Base-by-base conservation (phyloP, 1,140 invertebrate species). In the Parapsyche elsis region DNA sequence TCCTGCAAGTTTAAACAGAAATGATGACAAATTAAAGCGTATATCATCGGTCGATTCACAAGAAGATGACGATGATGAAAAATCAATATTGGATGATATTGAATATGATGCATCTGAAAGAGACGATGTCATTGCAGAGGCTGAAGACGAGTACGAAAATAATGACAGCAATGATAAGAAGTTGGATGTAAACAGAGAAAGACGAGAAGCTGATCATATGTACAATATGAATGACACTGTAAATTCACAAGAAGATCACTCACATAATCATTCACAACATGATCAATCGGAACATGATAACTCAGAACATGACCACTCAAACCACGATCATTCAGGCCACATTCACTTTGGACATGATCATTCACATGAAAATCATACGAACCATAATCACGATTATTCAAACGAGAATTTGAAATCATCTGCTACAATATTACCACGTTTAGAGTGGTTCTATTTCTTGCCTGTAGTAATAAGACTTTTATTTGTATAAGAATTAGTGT, bases 51-150 rank as follows among this genome's bases (percentile, higher is more conserved):
- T 44, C 57, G 70, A 71, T 10, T 79, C 79, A 26, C 57, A 80
- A 2, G 67, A 78, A 19, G 70, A 74, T 5, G 71, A 81, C 16
- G 78, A 78, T 30, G 80, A 81, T 46, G 64, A 64, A 1, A 83
- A 81, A 59, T 77, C 77, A 71, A 12, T 71, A 5, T 30, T 74
- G 16, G 80, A 71, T 45, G 83, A 81, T 64, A 26, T 78, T 49
- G 80, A 80, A 23, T 81, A 78, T 44, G 81, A 82, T 30, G 81
- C 59, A 21, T 83, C 83, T 12, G 84, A 87, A 71, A 85, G 84
- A 19, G 71, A 86, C 5, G 85, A 86, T 81, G 78, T 82, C 44
- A 24, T 79, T 7, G 53, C 45, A 14, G 71, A 83, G 14, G 38
- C 23, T 10, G 79, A 82, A 24, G 71, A 83, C 61, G 76, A 80